Percentiles rank a stretch among this genome's conserved stretches.
Conservation (phyloP, 2,113 vertebrate genomes). For the Ondatra zibethicus region DNA sequence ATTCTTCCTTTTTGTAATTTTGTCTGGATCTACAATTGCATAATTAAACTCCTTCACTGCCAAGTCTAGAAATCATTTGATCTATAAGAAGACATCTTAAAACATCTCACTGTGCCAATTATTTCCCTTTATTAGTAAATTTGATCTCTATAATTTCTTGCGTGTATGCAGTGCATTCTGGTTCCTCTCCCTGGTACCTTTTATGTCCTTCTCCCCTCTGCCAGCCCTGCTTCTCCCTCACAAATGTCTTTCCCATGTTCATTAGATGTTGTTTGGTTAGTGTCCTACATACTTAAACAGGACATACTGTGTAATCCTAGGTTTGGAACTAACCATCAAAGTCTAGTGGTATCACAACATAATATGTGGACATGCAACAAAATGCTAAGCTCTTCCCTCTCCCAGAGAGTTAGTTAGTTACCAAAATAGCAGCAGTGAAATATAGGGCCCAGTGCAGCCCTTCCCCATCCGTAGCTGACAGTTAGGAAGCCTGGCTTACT, state of each 20-base stretch:
- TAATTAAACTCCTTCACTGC: not conserved
- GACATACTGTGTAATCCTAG: too few relatives aligned
- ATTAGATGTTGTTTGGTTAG: not conserved
- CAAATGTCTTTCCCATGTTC: not conserved
- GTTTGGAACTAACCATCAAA: not conserved
- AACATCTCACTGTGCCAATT: not conserved
- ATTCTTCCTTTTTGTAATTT: not conserved
- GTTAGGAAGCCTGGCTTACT: not conserved
- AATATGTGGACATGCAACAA: not conserved
- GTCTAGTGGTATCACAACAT: too few relatives aligned
- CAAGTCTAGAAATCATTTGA: not conserved
- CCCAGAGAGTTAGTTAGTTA: not conserved
- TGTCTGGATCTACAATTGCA: not conserved
- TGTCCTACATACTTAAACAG: not conserved
- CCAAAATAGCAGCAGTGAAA: not conserved
- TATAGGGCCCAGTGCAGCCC: not conserved
- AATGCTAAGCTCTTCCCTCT: not conserved
- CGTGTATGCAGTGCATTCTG: not conserved
- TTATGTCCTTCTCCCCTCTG: not conserved
- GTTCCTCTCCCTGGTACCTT: too few relatives aligned
- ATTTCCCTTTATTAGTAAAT: not conserved
- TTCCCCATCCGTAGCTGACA: not conserved
- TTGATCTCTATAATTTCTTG: not conserved
- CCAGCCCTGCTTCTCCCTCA: not conserved
- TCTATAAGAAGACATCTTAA: not conserved